These are phyloP conservation scores for Nomada fabriciana DNA, from an alignment of 2,888 invertebrate genomes.

Conservation along the genomic window DNA sequence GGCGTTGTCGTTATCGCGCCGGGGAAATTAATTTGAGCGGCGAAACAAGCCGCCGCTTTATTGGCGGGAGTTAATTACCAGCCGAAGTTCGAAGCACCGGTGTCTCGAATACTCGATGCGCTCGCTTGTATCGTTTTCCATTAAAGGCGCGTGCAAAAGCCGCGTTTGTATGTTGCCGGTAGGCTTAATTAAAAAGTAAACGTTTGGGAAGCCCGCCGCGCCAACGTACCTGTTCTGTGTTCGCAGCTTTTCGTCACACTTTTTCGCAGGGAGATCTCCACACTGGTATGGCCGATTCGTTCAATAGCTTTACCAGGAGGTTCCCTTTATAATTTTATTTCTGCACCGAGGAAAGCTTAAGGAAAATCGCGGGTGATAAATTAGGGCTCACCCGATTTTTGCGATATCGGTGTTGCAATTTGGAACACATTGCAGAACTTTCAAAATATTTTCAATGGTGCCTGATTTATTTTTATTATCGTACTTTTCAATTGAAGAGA, in stretches of 20 bases:
- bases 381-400: too few relatives aligned
- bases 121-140: conserved; percentile 46
- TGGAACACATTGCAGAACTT: too few relatives aligned
- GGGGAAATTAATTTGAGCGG: conserved; percentile 68
- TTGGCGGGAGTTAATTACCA: conserved; percentile 68
- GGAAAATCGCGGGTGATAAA: too few relatives aligned
- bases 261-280: not conserved
- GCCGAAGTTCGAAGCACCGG: conserved; percentile 38
- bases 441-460: too few relatives aligned
- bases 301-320: not conserved
- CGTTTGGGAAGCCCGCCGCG: not conserved
- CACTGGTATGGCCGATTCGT: not conserved
- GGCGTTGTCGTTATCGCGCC: conserved; percentile 65
- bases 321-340: too few relatives aligned
- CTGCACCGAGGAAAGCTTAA: too few relatives aligned
- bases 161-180: conserved; percentile 48
- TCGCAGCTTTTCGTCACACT: not conserved
- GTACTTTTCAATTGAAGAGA: too few relatives aligned
- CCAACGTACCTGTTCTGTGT: not conserved
- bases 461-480: too few relatives aligned
- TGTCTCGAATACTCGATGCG: conserved; percentile 7
- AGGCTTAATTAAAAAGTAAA: conserved; percentile 63
- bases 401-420: too few relatives aligned
- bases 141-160: conserved; percentile 64
- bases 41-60: conserved; percentile 68